phyloP scores from a whole-genome alignment of 1,140 invertebrate genomes.

The Melitaea cinxia region DNA sequence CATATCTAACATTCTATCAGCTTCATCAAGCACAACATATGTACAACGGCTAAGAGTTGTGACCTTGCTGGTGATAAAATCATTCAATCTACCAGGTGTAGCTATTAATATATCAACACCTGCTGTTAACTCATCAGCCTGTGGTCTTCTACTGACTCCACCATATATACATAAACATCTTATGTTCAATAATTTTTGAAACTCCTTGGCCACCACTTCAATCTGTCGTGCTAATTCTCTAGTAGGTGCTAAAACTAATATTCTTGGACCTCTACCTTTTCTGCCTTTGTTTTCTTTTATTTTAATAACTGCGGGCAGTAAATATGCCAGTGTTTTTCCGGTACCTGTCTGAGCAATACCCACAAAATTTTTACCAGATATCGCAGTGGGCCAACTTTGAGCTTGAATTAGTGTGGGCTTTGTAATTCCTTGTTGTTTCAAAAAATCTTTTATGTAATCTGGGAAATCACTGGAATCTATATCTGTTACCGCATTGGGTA shows the following conservation, averaged over 20 bases:
- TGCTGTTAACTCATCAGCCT: constrained; percentile 89
- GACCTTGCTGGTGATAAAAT: constrained; percentile 94
- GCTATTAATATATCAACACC: constrained; percentile 95
- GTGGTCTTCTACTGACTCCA: constrained; percentile 91
- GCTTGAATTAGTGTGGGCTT: constrained; percentile 94
- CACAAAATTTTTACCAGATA: constrained; percentile 95
- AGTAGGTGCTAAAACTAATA: constrained; percentile 95
- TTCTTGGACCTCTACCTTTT: constrained; percentile 92
- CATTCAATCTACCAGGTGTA: constrained; percentile 97
- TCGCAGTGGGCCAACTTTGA: constrained; percentile 94
- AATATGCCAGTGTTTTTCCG: constrained; percentile 93
- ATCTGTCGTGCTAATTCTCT: constrained; percentile 98
- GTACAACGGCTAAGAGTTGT: constrained; percentile 94
- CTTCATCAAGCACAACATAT: constrained; percentile 84
- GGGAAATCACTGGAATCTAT: constrained; percentile 89
- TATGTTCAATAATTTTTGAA: constrained; percentile 90
- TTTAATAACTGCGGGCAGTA: constrained; percentile 93
- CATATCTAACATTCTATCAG: constrained; percentile 97
- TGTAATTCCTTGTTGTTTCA: constrained; percentile 88
- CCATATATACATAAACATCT: constrained; percentile 96
- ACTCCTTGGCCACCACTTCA: constrained; percentile 94
- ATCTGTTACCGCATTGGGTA: constrained; percentile 65
- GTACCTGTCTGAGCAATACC: constrained; percentile 97
- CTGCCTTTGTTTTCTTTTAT: constrained; percentile 92
- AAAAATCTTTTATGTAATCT: constrained; percentile 88